Evolutionary conservation across 2,113 vertebrate genomes (phyloP).

Genomic region (Anolis sagrei): DNA sequence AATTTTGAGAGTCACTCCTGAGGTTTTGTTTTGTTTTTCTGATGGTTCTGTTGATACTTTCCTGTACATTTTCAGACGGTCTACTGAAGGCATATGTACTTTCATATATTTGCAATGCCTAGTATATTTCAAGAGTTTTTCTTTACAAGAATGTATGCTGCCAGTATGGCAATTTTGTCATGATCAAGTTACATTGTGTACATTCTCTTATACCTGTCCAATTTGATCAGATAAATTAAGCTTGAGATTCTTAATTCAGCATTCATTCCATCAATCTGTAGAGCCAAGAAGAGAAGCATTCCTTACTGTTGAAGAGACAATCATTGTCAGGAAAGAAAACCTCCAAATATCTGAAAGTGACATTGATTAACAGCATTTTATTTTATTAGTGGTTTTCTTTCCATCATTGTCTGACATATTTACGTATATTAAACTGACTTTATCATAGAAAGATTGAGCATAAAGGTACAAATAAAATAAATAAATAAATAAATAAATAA

Average conservation of each 20-base stretch:
- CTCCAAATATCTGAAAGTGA: neutral
- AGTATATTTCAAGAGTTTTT: neutral
- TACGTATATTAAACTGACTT: neutral
- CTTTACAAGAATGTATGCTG: neutral
- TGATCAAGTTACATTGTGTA: neutral
- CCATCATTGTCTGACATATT: neutral
- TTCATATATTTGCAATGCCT: neutral
- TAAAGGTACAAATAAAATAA: too few relatives aligned
- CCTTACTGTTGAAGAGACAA: neutral
- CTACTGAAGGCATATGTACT: neutral
- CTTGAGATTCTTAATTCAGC: neutral
- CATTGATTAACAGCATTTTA: neutral
- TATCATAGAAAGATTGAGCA: neutral
- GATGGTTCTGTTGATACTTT: neutral
- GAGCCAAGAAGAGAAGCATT: too few relatives aligned
- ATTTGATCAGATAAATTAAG: neutral
- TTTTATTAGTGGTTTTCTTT: neutral
- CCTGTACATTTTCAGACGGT: neutral
- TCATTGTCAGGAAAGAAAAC: neutral
- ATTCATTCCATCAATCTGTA: too few relatives aligned
- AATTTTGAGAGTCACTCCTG: neutral
- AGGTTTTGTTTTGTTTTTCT: neutral
- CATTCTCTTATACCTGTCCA: neutral
- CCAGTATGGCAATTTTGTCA: neutral
- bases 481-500: too few relatives aligned